These are phyloP conservation scores for Microtus ochrogaster DNA, from an alignment of 2,113 vertebrate species.

Conservation along the genomic window DNA sequence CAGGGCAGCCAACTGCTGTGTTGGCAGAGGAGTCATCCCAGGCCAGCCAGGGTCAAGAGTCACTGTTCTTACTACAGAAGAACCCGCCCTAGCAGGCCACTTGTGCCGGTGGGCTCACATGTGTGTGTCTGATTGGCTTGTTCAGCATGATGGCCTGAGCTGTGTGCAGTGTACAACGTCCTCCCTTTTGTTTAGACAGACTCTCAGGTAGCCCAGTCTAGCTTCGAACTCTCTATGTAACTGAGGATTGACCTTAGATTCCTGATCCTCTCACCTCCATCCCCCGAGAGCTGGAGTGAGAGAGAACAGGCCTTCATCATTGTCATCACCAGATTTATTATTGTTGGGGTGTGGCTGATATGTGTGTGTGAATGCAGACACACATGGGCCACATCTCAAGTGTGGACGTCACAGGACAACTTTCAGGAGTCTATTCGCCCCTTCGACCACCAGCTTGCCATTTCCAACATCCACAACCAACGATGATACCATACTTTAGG, in stretches of 20 bases:
- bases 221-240: not conserved
- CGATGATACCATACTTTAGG: not conserved
- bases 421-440: not conserved
- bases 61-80: not conserved
- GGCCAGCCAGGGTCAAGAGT: not conserved
- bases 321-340: not conserved
- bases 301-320: not conserved
- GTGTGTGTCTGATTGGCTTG: not conserved
- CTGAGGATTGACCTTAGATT: not conserved
- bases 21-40: not conserved
- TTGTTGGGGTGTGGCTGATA: not conserved
- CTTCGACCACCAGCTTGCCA: not conserved
- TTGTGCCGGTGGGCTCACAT: not conserved
- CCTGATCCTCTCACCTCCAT: not conserved
- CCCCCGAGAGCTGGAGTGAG: not conserved
- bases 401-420: not conserved
- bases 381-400: not conserved
- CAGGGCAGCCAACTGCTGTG: not conserved
- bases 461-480: not conserved
- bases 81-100: too few relatives aligned
- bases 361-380: not conserved
- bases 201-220: not conserved
- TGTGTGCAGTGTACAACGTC: not conserved
- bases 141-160: not conserved
- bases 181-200: not conserved